These are phyloP conservation scores for Gallirallus australis DNA, from an alignment of 2,797 vertebrate genomes.

Conservation along the genomic window DNA sequence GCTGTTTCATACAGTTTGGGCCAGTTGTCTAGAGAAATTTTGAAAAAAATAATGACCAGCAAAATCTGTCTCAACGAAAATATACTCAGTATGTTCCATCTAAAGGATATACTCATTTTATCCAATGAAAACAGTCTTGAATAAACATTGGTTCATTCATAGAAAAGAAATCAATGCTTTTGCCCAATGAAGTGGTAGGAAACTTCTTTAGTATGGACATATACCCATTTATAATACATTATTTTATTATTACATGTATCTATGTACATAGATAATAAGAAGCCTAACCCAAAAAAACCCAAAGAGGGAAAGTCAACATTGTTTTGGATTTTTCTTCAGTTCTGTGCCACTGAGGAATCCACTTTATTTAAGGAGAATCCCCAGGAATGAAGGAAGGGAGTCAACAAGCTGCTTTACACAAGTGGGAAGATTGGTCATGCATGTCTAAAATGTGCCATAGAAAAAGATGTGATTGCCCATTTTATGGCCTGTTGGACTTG, in stretches of 20 bases:
- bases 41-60: constrained; percentile 28
- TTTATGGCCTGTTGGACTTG: constrained; percentile 10
- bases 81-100: background rate
- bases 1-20: constrained; percentile 26
- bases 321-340: background rate
- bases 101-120: background rate
- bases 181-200: background rate
- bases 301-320: background rate
- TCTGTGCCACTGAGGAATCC: background rate
- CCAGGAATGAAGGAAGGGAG: background rate
- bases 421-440: background rate
- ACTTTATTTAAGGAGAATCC: background rate
- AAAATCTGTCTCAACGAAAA: constrained; percentile 34
- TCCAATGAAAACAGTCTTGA: background rate
- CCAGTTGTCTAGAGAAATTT: constrained; percentile 42
- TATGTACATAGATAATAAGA: background rate
- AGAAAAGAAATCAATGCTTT: background rate
- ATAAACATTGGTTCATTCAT: background rate
- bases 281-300: background rate
- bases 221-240: background rate
- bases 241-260: background rate
- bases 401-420: background rate
- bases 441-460: background rate
- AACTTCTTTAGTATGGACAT: background rate
- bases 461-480: background rate